These are phyloP conservation scores for Notodonta dromedarius DNA, from an alignment of 2,888 invertebrate species.

Conservation along the genomic window DNA sequence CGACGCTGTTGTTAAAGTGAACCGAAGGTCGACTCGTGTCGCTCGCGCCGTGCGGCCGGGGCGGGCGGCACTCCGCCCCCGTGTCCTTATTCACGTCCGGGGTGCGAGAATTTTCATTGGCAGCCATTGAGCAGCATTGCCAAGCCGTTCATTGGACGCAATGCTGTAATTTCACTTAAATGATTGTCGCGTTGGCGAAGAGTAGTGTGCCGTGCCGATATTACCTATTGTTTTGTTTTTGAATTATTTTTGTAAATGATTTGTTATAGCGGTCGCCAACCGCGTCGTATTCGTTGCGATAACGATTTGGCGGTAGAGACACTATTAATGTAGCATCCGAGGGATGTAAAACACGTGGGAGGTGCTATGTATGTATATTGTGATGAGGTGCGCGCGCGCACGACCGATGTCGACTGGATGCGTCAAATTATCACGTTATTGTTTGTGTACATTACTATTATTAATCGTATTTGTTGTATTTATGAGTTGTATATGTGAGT, in stretches of 20 bases:
- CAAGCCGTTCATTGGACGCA: too few species aligned
- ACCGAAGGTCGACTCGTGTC: too few species aligned
- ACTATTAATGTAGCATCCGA: slow-evolving; percentile 40
- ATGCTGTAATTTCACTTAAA: not conserved
- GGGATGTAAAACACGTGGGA: slow-evolving; percentile 58
- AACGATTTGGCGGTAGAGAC: slow-evolving; percentile 25
- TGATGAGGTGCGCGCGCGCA: slow-evolving; percentile 20
- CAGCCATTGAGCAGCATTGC: too few species aligned
- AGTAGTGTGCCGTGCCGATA: slow-evolving; percentile 21
- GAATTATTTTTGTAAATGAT: slow-evolving; percentile 46
- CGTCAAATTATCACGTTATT: slow-evolving; percentile 57
- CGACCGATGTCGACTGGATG: slow-evolving; percentile 24
- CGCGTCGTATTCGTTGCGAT: slow-evolving; percentile 37
- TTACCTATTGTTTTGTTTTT: slow-evolving; percentile 28
- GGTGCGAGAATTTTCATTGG: too few species aligned
- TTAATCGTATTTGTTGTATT: slow-evolving; percentile 72
- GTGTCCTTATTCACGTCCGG: not conserved
- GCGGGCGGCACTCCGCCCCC: not conserved
- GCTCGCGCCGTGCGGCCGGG: too few species aligned
- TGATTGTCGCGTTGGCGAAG: not conserved
- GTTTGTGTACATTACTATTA: slow-evolving; percentile 73
- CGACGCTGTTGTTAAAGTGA: too few species aligned
- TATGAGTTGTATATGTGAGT: slow-evolving; percentile 66
- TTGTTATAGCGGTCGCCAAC: slow-evolving; percentile 27
- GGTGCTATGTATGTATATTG: slow-evolving; percentile 56